Evolutionary conservation across 1,140 invertebrate genomes (phyloP), one percentile per base, ranked within the genome.

Genomic region (Parapsyche elsis): DNA sequence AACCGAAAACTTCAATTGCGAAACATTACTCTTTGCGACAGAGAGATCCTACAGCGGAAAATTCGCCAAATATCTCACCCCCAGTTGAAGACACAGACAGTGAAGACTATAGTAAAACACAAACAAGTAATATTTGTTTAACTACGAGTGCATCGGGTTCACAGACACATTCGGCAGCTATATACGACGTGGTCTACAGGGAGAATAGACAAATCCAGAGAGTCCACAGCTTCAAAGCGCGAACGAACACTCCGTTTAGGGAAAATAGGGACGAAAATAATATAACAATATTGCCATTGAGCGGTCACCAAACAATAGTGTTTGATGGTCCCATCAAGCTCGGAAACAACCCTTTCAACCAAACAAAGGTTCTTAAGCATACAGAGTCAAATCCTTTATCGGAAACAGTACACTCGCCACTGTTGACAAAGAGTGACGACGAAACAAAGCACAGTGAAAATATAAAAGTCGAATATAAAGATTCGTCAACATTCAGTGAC

Each of bases 261-360:
- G 46, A 61, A 9, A 76, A 71, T 53, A 76, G 77, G 73, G 82
- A 83, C 19, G 73, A 77, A 64, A 83, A 78, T 73, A 88, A 87
- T 81, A 87, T 89, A 73, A 85, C 88, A 46, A 87, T 89, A 61
- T 84, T 89, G 53, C 88, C 88, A 76, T 81, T 89, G 78, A 89
- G 88, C 84, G 88, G 88, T 71, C 88, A 89, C 84, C 88, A 89
- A 86, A 89, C 88, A n/a, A 87, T 89, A 80, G 86, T 89, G 57
- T 86, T 89, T 71, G 85, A 89, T 84, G 87, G 88, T 71, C 88
- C 88, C 24, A 61, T 89, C 21, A 76, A 45, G 44, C 12, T 12
- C 45, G 7, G 67, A 45, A 81, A 23, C 26, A 67, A 80, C 44
- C 71, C 14, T 80, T 80, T 67, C 49, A 19, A 49, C 30, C 45